These are phyloP conservation scores for Thera britannica DNA, from an alignment of 2,888 invertebrate species.

Conservation along the genomic window DNA sequence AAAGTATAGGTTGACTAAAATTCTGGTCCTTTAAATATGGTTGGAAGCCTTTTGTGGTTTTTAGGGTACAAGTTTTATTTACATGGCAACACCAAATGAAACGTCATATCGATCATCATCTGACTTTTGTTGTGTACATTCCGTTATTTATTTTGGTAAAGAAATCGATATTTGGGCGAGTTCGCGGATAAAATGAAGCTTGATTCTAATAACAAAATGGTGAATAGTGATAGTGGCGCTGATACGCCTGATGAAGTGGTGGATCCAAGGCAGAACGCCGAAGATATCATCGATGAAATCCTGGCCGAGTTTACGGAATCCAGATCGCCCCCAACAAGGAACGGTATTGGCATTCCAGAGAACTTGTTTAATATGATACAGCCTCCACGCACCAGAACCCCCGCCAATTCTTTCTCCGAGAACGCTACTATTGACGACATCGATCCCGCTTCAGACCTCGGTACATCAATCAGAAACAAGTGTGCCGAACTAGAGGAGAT, in stretches of 20 bases:
- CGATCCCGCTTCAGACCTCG: constrained; percentile 79
- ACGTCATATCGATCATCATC: constrained; percentile 54
- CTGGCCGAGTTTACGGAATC: constrained; percentile 78
- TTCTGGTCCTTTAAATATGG: not conserved
- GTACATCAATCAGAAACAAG: constrained; percentile 79
- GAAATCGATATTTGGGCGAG: constrained; percentile 58
- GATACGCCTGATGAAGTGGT: constrained; percentile 75
- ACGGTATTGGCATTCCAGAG: constrained; percentile 70
- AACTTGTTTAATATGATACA: constrained; percentile 75
- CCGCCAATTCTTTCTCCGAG: constrained; percentile 78
- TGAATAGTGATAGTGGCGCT: constrained; percentile 72
- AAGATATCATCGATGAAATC: constrained; percentile 80
- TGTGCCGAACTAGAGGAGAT: constrained; percentile 82
- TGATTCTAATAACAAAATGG: constrained; percentile 81
- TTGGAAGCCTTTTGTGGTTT: not conserved
- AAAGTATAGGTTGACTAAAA: not conserved
- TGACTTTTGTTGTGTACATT: constrained; percentile 58
- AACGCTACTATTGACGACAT: constrained; percentile 76
- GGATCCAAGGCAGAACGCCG: constrained; percentile 78
- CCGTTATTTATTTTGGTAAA: constrained; percentile 70
- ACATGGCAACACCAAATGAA: constrained; percentile 53
- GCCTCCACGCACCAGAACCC: constrained; percentile 76
- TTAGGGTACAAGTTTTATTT: constrained; percentile 12
- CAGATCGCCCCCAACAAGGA: constrained; percentile 65
- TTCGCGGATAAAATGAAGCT: constrained; percentile 68